Base-by-base conservation (phyloP, 2,797 vertebrate species). In the Coracias cyanogaster region DNA sequence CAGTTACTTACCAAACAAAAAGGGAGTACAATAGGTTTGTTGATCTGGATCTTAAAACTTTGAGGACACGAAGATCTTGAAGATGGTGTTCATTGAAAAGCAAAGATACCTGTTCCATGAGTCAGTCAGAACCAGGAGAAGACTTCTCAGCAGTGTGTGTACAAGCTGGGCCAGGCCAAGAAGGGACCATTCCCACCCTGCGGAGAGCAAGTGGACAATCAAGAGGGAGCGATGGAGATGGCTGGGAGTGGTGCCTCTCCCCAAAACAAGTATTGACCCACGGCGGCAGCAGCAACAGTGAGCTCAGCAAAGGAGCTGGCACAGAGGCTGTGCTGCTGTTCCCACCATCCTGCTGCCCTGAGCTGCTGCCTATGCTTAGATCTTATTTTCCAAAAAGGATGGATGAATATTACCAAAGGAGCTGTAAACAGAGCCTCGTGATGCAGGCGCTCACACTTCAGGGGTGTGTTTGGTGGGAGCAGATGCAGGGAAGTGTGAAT, bases 91-190 rank as follows among this genome's bases (percentile, higher is more conserved):
- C 55, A 51, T 24, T 57, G 76, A 57, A 65, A 37, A 80, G 37
- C 20, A n/a, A 55, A 78, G 1, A 10, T 12, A 7, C 6, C 7
- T 7, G 0, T 41, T 64, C 35, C 8, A 2, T 6, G 14, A 12
- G 54, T 17, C 6, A 12, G 4, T 29, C 41, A 46, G 81, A 52
- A 57, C 51, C 62, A 52, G 78, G 35, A 57, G 49, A 16, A 14
- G 28, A 26, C 9, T 24, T 37, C 80, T 73, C 57, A 37, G 65
- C 33, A 31, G 9, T 4, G 2, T 7, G 12, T 31, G 62, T 22
- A 10, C 1, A 7, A 70, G 65, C 49, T 25, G 81, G 74, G 65
- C 67, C 37, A 20, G 60, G 69, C 33, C 20, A 7, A 39, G 70
- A n/a, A 70, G n/a, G 74, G 41, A 28, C 13, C 12, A 0, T 49